Conservation (phyloP, 2,797 vertebrate species). For the Huso huso region DNA sequence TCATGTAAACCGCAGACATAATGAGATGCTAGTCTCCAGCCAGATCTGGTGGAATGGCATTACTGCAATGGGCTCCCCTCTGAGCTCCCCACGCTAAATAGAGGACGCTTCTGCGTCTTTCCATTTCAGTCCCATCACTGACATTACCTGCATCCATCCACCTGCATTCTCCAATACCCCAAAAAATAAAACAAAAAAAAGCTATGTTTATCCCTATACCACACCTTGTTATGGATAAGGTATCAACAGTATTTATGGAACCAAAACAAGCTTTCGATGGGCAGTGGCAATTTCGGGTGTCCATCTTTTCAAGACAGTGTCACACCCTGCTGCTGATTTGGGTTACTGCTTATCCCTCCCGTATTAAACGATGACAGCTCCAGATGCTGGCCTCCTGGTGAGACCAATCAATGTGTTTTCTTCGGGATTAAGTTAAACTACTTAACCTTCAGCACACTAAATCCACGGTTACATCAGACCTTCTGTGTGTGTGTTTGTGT, state of each 20-base stretch:
- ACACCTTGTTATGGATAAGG: no score
- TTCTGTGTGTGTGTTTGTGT: slow-evolving; percentile 25
- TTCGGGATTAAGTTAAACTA: slow-evolving; percentile 75
- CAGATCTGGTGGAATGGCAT: background rate
- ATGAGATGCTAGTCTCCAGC: background rate
- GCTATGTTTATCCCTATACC: no score
- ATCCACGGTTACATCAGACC: slow-evolving; percentile 40
- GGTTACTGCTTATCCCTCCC: slow-evolving; percentile 44
- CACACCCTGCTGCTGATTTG: slow-evolving; percentile 24
- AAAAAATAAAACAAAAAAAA: no score
- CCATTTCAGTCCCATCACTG: no score
- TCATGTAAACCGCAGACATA: no score
- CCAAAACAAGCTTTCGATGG: no score
- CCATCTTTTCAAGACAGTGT: background rate
- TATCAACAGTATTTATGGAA: no score
- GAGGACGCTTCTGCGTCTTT: no score
- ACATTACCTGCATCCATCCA: no score
- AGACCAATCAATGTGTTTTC: slow-evolving; percentile 70
- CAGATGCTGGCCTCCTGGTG: slow-evolving; percentile 58
- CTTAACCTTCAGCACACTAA: slow-evolving; percentile 59
- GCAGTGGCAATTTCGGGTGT: background rate
- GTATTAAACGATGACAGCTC: slow-evolving; percentile 74
- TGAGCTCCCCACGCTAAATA: no score
- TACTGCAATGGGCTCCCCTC: background rate
- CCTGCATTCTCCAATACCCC: no score